Evolutionary conservation across 2,797 vertebrate species (phyloP), one percentile per base, ranked within the genome.

Genomic region (Lutjanus campechanus): DNA sequence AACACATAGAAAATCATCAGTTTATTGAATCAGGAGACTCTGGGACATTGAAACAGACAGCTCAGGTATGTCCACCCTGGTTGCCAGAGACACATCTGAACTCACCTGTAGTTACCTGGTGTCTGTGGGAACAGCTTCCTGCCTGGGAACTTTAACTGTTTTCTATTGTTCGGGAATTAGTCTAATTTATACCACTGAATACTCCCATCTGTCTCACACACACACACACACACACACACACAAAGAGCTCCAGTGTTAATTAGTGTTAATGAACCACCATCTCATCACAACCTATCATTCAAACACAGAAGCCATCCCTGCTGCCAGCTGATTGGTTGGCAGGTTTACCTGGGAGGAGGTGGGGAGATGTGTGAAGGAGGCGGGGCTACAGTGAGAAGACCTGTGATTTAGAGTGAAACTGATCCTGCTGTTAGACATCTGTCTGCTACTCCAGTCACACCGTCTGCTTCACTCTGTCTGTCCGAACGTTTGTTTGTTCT

Each of bases 401-500:
- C 85, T 70, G 86, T 84, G 80, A 90, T 89, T 93, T 76, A 79
- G 17, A 56, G 81, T 87, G 82, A 91, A 91, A 88, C 59, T 69
- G 87, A 91, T 87, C 79, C 73, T 66, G 71, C 70, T 80, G 73
- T 91, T 77, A 76, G 86, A 90, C 89, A 93, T 91, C 88, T 89
- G 91, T 85, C 53, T 22, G 43, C 53, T 69, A 41, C 60, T 50
- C 66, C 59, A 67, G 69, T 56, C 71, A 44, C 68, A 73, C 70
- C 11, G 49, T 68, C 76, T 67, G 56, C 58, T 61, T 40, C 36
- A 44, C 12, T 54, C 79, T 70, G 55, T 66, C 79, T 70, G 56
- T 67, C 47, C 73, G 44, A 19, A 2, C 1, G 11, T 73, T 70
- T 76, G 73, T 76, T 86, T 80, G 17, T 61, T 77, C 60, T 77